Evolutionary conservation across 2,113 vertebrate genomes (phyloP).

Genomic region (Cairina moschata): DNA sequence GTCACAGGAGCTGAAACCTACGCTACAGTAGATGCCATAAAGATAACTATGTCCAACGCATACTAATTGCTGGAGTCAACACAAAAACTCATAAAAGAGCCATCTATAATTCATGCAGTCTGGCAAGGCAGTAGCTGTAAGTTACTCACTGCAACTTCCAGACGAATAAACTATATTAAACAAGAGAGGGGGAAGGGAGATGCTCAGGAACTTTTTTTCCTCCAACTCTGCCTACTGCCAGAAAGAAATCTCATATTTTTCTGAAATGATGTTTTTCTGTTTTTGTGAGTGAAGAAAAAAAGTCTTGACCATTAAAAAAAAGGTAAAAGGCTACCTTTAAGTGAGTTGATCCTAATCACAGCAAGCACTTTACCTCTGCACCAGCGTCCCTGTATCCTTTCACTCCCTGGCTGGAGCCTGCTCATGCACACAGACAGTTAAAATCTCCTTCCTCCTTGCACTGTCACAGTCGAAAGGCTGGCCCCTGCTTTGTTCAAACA

Average conservation of each 20-base stretch:
- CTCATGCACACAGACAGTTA: background rate
- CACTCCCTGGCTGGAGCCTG: background rate
- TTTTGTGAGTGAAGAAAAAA: background rate
- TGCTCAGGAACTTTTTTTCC: background rate
- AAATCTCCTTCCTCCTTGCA: background rate
- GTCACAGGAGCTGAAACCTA: constrained; percentile 31
- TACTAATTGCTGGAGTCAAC: constrained; percentile 49
- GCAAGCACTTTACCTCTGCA: background rate
- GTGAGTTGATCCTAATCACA: background rate
- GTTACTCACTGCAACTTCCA: constrained; percentile 20
- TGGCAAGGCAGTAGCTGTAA: constrained; percentile 26
- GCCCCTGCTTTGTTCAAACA: background rate
- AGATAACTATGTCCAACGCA: constrained; percentile 27
- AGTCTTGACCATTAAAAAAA: background rate
- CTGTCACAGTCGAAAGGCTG: background rate
- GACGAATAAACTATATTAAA: constrained; percentile 26
- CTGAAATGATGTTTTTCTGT: background rate
- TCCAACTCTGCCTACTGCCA: background rate
- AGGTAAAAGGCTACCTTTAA: background rate
- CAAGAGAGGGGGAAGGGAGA: background rate
- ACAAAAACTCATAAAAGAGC: constrained; percentile 51
- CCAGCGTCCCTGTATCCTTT: background rate
- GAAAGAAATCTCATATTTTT: background rate
- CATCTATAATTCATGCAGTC: constrained; percentile 66
- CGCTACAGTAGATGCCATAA: constrained; percentile 24